Evolutionary conservation across 2,888 invertebrate genomes (phyloP).

Genomic region (Leptopilina drosophilae): DNA sequence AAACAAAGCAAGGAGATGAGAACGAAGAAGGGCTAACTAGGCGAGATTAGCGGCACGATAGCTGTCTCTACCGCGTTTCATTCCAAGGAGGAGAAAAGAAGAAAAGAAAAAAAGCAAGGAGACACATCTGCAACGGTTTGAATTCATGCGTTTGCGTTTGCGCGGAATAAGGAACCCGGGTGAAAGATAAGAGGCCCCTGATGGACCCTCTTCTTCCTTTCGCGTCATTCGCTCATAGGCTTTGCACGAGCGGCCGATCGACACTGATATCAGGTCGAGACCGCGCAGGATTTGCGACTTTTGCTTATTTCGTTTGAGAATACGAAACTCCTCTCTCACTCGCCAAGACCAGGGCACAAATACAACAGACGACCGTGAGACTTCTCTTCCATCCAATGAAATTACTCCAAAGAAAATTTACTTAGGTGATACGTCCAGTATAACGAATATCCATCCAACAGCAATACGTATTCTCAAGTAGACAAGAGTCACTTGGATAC

Average conservation of each 20-base stretch:
- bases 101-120: slow-evolving; percentile 45
- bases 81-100: slow-evolving; percentile 48
- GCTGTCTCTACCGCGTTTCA: slow-evolving; percentile 65
- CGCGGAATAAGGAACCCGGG: slow-evolving; percentile 68
- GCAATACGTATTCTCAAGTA: slow-evolving; percentile 7
- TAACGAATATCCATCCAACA: slow-evolving; percentile 37
- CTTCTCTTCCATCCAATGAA: slow-evolving; percentile 43
- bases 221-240: slow-evolving; percentile 61
- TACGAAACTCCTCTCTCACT: slow-evolving; percentile 27
- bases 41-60: slow-evolving; percentile 72
- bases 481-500: slow-evolving; percentile 4
- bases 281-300: slow-evolving; percentile 60
- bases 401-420: slow-evolving; percentile 40
- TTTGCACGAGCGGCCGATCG: slow-evolving; percentile 69
- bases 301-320: slow-evolving; percentile 13
- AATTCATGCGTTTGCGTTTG: slow-evolving; percentile 66
- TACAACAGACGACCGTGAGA: slow-evolving; percentile 38
- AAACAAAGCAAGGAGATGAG: slow-evolving; percentile 1
- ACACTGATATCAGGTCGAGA: slow-evolving; percentile 78
- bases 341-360: slow-evolving; percentile 16
- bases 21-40: slow-evolving; percentile 69
- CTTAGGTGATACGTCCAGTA: slow-evolving; percentile 23
- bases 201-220: slow-evolving; percentile 61
- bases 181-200: slow-evolving; percentile 66
- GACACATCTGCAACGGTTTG: slow-evolving; percentile 58